These are phyloP conservation scores for Scolanthus callimorphus DNA, from an alignment of 92 coral and sea anemone genomes.

Conservation along the genomic window DNA sequence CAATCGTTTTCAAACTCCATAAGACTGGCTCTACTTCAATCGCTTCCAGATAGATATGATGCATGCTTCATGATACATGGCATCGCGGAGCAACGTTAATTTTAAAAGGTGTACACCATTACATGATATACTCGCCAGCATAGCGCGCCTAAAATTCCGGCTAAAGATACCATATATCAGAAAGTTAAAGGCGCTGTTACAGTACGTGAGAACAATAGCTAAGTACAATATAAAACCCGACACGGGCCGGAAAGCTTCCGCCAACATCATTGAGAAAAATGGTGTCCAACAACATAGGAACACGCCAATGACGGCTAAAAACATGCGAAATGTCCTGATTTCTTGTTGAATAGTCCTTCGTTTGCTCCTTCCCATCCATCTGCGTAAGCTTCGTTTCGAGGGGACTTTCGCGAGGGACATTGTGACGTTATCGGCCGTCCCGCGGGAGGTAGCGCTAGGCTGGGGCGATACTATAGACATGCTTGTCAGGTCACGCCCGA, in stretches of 20 bases:
- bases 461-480: too few relatives aligned
- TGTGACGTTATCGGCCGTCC: background rate
- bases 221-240: constrained; percentile 7
- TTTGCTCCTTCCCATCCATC: background rate
- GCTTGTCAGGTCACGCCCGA: constrained; percentile 1
- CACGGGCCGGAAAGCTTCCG: background rate
- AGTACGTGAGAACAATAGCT: constrained; percentile 8
- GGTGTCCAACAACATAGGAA: constrained; percentile 23
- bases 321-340: constrained; percentile 19
- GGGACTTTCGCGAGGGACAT: too few relatives aligned
- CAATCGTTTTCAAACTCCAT: too few relatives aligned
- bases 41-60: too few relatives aligned
- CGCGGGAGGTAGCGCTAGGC: background rate
- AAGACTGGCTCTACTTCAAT: too few relatives aligned
- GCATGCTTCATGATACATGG: too few relatives aligned
- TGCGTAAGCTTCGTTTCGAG: background rate
- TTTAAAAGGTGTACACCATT: too few relatives aligned
- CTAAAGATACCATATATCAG: constrained; percentile 26
- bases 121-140: background rate
- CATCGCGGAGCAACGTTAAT: too few relatives aligned
- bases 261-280: constrained; percentile 4
- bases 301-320: constrained; percentile 16
- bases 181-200: constrained; percentile 22
- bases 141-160: constrained; percentile 18
- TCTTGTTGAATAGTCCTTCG: constrained; percentile 20